Evolutionary conservation across 1,140 invertebrate genomes (phyloP).

Genomic region (Drosophila truncata): DNA sequence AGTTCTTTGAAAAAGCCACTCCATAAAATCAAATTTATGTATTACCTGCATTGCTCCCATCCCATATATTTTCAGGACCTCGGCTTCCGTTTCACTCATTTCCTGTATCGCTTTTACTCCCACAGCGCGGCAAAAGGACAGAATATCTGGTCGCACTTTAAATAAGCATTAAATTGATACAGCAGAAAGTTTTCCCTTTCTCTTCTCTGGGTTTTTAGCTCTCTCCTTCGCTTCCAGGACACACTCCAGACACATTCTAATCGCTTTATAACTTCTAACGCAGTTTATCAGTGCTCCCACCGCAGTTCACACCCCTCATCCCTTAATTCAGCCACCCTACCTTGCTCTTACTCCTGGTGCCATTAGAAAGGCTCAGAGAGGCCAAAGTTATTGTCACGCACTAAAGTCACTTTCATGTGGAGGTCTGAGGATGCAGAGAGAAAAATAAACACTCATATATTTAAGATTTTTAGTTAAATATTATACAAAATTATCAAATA

Average conservation of each 20-base stretch:
- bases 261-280: conserved; percentile 82
- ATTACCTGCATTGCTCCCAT: conserved; percentile 56
- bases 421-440: conserved; percentile 19
- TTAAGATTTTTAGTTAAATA: too few species aligned
- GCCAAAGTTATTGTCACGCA: conserved; percentile 78
- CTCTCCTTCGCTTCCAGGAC: conserved; percentile 13
- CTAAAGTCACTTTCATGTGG: conserved; percentile 66
- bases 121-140: conserved; percentile 14
- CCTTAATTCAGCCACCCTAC: conserved; percentile 13
- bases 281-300: conserved; percentile 67
- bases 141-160: conserved; percentile 56
- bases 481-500: too few species aligned
- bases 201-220: neutral
- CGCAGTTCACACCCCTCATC: conserved; percentile 25
- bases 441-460: neutral
- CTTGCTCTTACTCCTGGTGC: conserved; percentile 1
- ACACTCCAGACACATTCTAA: conserved; percentile 66
- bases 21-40: conserved; percentile 80
- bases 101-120: conserved; percentile 47
- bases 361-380: conserved; percentile 52
- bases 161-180: conserved; percentile 81
- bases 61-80: neutral
- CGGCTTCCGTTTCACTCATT: conserved; percentile 27
- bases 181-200: conserved; percentile 40
- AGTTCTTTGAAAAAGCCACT: conserved; percentile 50